These are phyloP conservation scores for Dendrocopos noguchii DNA, from an alignment of 2,113 vertebrate species.

Conservation along the genomic window DNA sequence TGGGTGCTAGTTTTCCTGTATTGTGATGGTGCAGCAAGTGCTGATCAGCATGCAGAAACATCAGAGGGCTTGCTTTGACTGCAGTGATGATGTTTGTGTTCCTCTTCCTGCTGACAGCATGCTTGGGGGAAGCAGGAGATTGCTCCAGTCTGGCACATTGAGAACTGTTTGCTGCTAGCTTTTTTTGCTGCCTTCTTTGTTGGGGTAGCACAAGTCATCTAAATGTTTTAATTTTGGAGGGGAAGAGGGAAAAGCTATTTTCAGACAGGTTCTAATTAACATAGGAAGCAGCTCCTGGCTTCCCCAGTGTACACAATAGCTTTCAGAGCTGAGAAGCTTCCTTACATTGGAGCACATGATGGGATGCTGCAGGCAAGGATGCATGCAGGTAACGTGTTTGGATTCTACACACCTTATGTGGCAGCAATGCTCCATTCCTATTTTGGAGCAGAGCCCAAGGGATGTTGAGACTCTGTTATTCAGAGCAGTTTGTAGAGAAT, in stretches of 20 bases:
- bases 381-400: rapidly evolving
- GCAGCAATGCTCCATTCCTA: background rate
- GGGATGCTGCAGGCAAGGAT: background rate
- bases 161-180: background rate
- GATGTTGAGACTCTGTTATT: background rate
- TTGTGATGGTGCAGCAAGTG: background rate
- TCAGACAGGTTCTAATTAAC: background rate
- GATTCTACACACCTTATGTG: background rate
- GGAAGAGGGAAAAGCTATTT: conserved; percentile 6
- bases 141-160: background rate
- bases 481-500: background rate
- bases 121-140: background rate
- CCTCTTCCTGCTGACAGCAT: background rate
- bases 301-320: background rate
- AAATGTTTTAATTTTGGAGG: background rate
- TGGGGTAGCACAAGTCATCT: background rate
- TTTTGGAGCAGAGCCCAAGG: background rate
- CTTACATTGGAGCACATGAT: background rate
- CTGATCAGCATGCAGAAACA: background rate
- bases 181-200: background rate
- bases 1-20: background rate
- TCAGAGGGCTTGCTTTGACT: background rate
- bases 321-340: background rate
- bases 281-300: background rate
- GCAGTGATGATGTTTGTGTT: background rate